A percentile compares a stretch with the other conserved stretches of the same genome.
phyloP scores from a whole-genome alignment of 2,113 vertebrate species.

The Regulus satrapa region DNA sequence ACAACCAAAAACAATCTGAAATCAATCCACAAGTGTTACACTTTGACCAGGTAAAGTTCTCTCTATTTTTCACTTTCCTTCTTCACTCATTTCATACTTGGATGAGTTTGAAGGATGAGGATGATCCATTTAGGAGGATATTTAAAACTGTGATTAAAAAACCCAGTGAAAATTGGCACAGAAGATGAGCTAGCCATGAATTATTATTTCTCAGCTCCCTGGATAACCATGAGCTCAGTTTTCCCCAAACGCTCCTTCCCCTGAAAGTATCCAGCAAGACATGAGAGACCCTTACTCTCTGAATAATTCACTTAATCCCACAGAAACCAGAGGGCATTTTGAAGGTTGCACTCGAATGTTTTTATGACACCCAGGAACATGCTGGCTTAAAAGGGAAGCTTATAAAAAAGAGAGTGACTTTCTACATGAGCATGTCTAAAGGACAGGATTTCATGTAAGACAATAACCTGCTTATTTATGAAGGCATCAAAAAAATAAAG shows the following conservation, averaged over 20 bases:
- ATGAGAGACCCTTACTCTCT: not conserved
- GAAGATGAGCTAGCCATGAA: not conserved
- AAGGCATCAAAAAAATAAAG: not conserved
- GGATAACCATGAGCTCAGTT: not conserved
- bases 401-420: not conserved
- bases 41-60: not conserved
- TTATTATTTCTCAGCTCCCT: not conserved
- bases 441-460: not conserved
- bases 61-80: not conserved
- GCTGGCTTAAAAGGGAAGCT: not conserved
- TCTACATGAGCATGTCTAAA: not conserved
- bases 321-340: not conserved
- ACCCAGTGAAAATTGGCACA: rapidly evolving
- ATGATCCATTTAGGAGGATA: not conserved
- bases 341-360: not conserved
- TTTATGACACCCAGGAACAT: not conserved
- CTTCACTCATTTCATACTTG: not conserved
- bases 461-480: not conserved
- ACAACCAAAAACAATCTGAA: not conserved
- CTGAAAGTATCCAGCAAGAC: not conserved
- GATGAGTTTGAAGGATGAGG: not conserved
- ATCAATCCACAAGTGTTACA: not conserved
- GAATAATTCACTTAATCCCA: not conserved
- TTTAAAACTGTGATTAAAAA: not conserved
- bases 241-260: not conserved